phyloP scores from a whole-genome alignment of 2,888 invertebrate species.

The Hecatera dysodea region DNA sequence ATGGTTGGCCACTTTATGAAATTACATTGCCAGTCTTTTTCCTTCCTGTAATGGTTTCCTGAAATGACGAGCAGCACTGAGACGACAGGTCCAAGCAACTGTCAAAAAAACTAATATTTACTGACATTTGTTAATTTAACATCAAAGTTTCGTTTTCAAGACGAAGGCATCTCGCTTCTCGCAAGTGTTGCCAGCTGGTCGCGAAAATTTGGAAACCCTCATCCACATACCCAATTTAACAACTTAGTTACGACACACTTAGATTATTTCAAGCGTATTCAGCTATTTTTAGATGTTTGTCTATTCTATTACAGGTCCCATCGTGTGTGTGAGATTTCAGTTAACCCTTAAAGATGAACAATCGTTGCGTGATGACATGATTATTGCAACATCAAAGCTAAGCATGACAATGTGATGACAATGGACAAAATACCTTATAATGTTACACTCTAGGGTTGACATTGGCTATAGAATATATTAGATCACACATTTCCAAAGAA shows the following conservation, averaged over 20 bases:
- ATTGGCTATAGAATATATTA: conserved; percentile 20
- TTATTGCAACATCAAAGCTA: conserved; percentile 51
- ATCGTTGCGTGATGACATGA: conserved; percentile 17
- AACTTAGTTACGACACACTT: neutral
- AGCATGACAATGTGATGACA: conserved; percentile 41
- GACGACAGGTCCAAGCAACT: too few species aligned
- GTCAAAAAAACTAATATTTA: too few species aligned
- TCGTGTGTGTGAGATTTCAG: neutral
- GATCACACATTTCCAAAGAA: conserved; percentile 27
- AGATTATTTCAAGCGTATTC: neutral
- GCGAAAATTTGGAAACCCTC: too few species aligned
- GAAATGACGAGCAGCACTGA: too few species aligned
- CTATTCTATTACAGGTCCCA: neutral
- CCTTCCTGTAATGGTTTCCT: too few species aligned
- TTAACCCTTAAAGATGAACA: neutral
- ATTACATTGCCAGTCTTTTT: too few species aligned
- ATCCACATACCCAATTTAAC: neutral
- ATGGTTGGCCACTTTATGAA: neutral
- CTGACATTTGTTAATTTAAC: too few species aligned
- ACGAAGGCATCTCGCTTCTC: too few species aligned
- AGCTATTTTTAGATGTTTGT: neutral
- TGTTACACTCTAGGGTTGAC: conserved; percentile 29
- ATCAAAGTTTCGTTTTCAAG: too few species aligned
- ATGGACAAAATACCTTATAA: conserved; percentile 36
- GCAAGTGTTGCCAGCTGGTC: too few species aligned